A percentile compares a stretch with the other conserved stretches of the same genome.
These are phyloP conservation scores for Rhegmatorhina hoffmannsi DNA, from an alignment of 2,113 vertebrate genomes.

Conservation along the genomic window DNA sequence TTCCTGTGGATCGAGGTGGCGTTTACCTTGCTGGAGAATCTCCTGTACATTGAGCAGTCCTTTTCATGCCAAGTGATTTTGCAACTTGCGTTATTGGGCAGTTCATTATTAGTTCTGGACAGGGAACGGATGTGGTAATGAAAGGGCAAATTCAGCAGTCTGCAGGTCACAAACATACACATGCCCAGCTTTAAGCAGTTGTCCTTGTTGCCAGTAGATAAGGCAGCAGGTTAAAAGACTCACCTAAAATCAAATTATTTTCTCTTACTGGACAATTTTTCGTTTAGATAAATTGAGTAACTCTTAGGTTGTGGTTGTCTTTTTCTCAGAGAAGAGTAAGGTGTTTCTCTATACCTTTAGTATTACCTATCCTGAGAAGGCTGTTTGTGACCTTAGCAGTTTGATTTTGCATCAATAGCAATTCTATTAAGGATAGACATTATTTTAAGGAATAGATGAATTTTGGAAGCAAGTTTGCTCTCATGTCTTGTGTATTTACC, in stretches of 20 bases:
- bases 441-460: not conserved
- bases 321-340: not conserved
- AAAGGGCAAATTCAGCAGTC: not conserved
- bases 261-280: not conserved
- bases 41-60: not conserved
- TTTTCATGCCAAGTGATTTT: not conserved
- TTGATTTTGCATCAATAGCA: not conserved
- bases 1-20: not conserved
- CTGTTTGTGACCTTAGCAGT: not conserved
- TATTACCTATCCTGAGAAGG: not conserved
- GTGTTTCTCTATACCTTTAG: not conserved
- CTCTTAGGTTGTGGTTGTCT: not conserved
- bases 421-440: fast-evolving
- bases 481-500: not conserved
- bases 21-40: not conserved
- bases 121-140: not conserved
- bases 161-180: not conserved
- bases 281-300: not conserved
- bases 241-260: not conserved
- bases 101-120: not conserved
- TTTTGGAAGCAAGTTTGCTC: not conserved
- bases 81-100: not conserved
- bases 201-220: not conserved
- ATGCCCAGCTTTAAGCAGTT: not conserved
- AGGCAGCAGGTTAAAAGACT: not conserved